Conservation (phyloP, 2,888 invertebrate genomes). For the Carterocephalus palaemon region DNA sequence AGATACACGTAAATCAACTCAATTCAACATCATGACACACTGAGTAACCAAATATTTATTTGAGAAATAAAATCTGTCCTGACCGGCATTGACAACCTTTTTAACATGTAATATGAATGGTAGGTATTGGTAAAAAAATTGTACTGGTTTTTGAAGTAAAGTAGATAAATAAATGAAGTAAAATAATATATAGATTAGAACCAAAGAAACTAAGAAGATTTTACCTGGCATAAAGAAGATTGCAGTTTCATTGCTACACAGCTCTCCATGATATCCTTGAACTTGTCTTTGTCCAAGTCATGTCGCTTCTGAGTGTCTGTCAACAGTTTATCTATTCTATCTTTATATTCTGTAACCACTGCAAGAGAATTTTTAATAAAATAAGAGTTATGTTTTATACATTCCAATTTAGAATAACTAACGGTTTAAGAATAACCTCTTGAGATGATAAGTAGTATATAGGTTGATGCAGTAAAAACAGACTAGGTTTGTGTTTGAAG, state of each 20-base stretch:
- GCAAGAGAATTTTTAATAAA: constrained; percentile 32
- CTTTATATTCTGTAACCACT: constrained; percentile 68
- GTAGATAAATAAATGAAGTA: not conserved
- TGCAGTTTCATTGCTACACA: constrained; percentile 67
- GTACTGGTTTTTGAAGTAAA: not conserved
- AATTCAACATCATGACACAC: too few species aligned
- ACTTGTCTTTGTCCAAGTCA: constrained; percentile 51
- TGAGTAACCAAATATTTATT: too few species aligned
- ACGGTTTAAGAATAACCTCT: too few species aligned
- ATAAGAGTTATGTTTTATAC: too few species aligned
- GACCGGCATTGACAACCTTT: too few species aligned
- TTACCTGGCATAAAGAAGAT: constrained; percentile 58
- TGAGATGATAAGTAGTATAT: too few species aligned
- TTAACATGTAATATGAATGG: not conserved
- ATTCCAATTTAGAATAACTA: too few species aligned
- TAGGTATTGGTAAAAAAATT: not conserved
- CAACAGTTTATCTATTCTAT: constrained; percentile 58
- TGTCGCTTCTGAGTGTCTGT: constrained; percentile 56
- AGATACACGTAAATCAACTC: too few species aligned
- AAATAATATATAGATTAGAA: not conserved
- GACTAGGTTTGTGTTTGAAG: too few species aligned
- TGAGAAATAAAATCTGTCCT: too few species aligned
- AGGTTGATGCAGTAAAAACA: too few species aligned
- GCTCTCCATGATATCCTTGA: constrained; percentile 62
- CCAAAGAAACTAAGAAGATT: too few species aligned